phyloP scores from a whole-genome alignment of 1,140 invertebrate species.

The Drosophila busckii region DNA sequence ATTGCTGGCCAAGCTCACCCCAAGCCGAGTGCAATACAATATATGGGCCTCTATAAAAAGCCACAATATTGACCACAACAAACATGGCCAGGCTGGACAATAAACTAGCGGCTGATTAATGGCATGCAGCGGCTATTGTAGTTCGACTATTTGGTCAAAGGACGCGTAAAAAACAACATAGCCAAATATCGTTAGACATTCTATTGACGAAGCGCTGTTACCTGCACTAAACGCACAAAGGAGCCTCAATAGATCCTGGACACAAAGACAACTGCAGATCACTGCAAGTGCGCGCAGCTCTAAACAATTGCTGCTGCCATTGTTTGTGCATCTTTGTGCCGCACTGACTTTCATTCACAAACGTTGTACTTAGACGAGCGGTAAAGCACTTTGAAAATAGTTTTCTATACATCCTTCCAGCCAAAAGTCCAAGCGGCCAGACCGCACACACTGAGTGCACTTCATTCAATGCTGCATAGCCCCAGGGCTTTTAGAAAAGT shows the following conservation, averaged over 20 bases:
- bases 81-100: constrained; percentile 1
- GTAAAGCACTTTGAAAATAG: constrained; percentile 49
- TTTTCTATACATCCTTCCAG: background rate
- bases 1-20: constrained; percentile 6
- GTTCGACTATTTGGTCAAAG: constrained; percentile 32
- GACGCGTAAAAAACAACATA: constrained; percentile 34
- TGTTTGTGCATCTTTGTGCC: constrained; percentile 42
- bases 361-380: constrained; percentile 44
- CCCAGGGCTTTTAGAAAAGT: too few species aligned
- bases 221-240: constrained; percentile 28
- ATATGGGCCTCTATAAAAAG: constrained; percentile 26
- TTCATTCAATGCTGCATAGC: constrained; percentile 43
- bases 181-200: constrained; percentile 20
- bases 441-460: constrained; percentile 34
- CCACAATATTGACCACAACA: constrained; percentile 72
- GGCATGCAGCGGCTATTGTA: constrained; percentile 18
- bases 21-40: constrained; percentile 6
- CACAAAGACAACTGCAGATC: constrained; percentile 58
- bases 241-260: constrained; percentile 20
- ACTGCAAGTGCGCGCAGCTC: constrained; percentile 63
- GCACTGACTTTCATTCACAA: constrained; percentile 69
- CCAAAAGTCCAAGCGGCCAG: background rate
- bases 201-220: constrained; percentile 14
- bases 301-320: constrained; percentile 22
- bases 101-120: constrained; percentile 54